A percentile compares a stretch with the other conserved stretches of the same genome.
These are phyloP conservation scores for Corythornis cristatus DNA, from an alignment of 2,113 vertebrate genomes.

Conservation along the genomic window DNA sequence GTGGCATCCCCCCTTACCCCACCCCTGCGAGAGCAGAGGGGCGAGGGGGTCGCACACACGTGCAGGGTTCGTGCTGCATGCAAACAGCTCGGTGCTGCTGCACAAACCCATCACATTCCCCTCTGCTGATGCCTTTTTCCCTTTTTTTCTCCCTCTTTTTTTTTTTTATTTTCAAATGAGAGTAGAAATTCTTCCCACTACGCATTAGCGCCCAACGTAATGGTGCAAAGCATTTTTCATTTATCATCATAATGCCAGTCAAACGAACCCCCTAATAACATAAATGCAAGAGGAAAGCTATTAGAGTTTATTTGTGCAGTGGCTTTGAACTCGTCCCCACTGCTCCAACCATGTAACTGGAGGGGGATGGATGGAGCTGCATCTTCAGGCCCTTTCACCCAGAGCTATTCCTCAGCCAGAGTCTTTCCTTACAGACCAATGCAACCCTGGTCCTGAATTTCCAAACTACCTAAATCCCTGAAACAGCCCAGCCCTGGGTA, in stretches of 20 bases:
- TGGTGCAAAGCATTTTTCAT: constrained; percentile 77
- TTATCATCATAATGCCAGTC: constrained; percentile 79
- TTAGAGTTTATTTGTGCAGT: constrained; percentile 72
- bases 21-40: not conserved
- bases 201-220: constrained; percentile 74
- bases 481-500: not conserved
- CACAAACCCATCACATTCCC: not conserved
- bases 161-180: constrained; percentile 1
- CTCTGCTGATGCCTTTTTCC: not conserved
- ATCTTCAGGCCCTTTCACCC: not conserved
- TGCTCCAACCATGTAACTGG: not conserved
- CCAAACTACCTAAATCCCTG: not conserved
- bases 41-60: accelerated
- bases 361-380: not conserved
- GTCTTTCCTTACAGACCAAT: not conserved
- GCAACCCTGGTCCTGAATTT: not conserved
- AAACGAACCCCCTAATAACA: constrained; percentile 73
- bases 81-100: not conserved
- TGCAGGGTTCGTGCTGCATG: not conserved
- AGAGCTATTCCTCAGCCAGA: not conserved
- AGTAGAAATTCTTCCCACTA: constrained; percentile 66
- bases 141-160: no score
- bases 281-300: constrained; percentile 72
- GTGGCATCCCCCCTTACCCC: not conserved
- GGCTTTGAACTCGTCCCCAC: constrained; percentile 63